Evolutionary conservation across 2,888 invertebrate species (phyloP).

Genomic region (Strigamia transsilvanica): DNA sequence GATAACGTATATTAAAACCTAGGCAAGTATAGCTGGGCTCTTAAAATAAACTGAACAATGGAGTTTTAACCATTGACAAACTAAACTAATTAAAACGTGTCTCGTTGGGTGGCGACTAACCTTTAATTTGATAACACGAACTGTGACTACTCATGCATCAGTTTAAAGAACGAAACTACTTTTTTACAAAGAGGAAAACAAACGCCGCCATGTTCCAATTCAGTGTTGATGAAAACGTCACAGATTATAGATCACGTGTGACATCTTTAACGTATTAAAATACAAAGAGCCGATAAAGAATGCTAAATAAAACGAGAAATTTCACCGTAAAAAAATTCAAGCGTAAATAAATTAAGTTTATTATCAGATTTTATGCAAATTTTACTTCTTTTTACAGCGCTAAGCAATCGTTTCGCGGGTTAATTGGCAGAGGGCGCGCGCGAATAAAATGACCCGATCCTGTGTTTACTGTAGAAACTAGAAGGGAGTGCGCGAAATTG

Average conservation of each 20-base stretch:
- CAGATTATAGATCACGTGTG: slow-evolving; percentile 1
- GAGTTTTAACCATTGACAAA: neutral
- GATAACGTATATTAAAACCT: neutral
- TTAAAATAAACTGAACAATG: neutral
- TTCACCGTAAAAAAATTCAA: neutral
- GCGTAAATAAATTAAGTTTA: neutral
- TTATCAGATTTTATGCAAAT: neutral
- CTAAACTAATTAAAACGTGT: neutral
- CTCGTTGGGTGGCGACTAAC: neutral
- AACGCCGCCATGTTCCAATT: slow-evolving; percentile 36
- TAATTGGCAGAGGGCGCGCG: neutral
- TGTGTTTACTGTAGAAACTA: neutral
- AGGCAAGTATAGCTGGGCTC: neutral
- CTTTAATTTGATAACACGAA: slow-evolving; percentile 5
- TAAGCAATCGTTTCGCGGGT: neutral
- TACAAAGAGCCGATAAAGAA: neutral
- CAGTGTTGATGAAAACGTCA: slow-evolving; percentile 19
- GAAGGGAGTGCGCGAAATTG: neutral
- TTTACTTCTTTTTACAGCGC: neutral
- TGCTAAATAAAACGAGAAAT: neutral
- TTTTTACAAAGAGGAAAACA: slow-evolving; percentile 33
- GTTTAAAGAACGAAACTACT: slow-evolving; percentile 5
- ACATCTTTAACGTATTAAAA: neutral
- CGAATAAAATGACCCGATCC: neutral
- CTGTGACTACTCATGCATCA: neutral